Base-by-base conservation (phyloP, 1,140 invertebrate genomes). In the Microplitis mediator region DNA sequence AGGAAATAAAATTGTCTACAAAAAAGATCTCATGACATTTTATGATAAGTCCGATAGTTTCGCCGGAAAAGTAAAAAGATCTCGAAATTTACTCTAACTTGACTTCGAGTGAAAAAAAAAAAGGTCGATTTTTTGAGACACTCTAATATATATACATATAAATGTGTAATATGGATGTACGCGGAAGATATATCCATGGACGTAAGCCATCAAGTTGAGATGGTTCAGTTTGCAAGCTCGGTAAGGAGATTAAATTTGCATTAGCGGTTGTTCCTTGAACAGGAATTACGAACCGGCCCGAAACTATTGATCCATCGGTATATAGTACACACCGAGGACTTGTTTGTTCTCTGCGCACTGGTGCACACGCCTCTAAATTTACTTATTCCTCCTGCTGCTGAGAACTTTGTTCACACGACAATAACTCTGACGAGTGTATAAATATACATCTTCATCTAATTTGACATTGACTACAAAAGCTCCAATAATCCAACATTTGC, bases 221-320 rank as follows among this genome's bases (percentile, higher is more conserved):
- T 23, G 35, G 23, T 50, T 39, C 45, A 62, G 31, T 36, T 36
- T 13, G 31, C 34, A 71, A 71, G 60, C 61, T 45, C 45, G 14
- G 69, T 52, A 56, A 32, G 45, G 14, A 71, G 61, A 71, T 71
- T 64, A 63, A 71, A 71, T 71, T 71, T 71, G 50, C 69, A 71
- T 71, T 56, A 50, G 31, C 36, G 61, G 69, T 64, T 35, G 23
- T 69, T 50, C 45, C 61, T 64, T 61, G 31, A 56, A 54, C 14
- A 35, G 50, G 51, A 34, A 67, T 67, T 67, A 34, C 65, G 50
- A 50, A 67, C 54, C 39, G 58, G 58, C 23, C 58, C 69, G 4
- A 58, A 70, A 34, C 36, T 62, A 70, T 70, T 39, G 69, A 63
- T 70, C 36, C 54, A 11, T 51, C 9, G n/a, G 39, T 56, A 67